Percentiles rank a stretch among this genome's conserved stretches.
phyloP scores from a whole-genome alignment of 2,113 vertebrate genomes.

The Sylvilagus bachmani region DNA sequence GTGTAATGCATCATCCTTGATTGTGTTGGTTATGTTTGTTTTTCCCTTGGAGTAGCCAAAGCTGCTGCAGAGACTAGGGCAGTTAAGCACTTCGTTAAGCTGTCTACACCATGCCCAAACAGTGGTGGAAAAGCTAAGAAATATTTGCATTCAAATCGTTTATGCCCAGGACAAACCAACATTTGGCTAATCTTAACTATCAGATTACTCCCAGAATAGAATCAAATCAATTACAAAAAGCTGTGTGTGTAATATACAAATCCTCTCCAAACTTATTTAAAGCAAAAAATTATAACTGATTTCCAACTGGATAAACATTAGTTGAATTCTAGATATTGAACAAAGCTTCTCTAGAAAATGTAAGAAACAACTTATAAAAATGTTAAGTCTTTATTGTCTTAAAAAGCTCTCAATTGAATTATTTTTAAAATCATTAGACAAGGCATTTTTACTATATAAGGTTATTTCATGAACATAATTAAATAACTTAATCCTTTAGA shows the following conservation, averaged over 20 bases:
- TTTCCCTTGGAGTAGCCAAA: conserved; percentile 59
- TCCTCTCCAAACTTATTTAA: background rate
- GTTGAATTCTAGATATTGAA: background rate
- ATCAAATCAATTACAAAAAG: conserved; percentile 20
- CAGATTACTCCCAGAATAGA: conserved; percentile 1
- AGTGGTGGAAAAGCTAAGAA: background rate
- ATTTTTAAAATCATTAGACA: conserved; percentile 78
- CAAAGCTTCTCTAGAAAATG: conserved; percentile 35
- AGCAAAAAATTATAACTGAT: conserved; percentile 24
- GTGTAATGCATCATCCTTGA: conserved; percentile 1
- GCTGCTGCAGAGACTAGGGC: background rate
- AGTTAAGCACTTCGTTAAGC: background rate
- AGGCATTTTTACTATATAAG: conserved; percentile 69
- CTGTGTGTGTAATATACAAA: background rate
- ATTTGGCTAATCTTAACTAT: conserved; percentile 48
- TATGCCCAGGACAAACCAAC: conserved; percentile 19
- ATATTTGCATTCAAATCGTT: background rate
- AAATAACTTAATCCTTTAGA: conserved; percentile 85
- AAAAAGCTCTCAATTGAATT: conserved; percentile 25
- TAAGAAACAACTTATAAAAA: conserved; percentile 12
- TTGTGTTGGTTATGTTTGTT: conserved; percentile 62
- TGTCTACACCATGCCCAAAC: background rate
- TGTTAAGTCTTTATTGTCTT: conserved; percentile 25
- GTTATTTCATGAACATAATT: conserved; percentile 84
- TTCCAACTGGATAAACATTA: background rate